Evolutionary conservation across 2,797 vertebrate species (phyloP).

Genomic region (Ctenopoma multispine): DNA sequence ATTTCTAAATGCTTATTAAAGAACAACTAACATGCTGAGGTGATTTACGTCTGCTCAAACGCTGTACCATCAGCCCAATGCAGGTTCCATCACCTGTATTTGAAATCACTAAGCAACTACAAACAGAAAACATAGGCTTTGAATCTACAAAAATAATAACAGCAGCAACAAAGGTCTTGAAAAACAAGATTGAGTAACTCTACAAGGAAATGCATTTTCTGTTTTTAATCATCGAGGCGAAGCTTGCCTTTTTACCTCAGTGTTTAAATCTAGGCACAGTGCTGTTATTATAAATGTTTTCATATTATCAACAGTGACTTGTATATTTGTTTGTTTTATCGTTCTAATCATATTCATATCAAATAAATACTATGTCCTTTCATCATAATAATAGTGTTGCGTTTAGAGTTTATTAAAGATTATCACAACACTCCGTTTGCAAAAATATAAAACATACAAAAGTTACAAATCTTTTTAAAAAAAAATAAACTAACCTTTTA

Average conservation of each 20-base stretch:
- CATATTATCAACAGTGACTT: background rate
- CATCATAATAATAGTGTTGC: no score
- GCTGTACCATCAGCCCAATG: slow-evolving; percentile 1
- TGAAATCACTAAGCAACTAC: slow-evolving; percentile 11
- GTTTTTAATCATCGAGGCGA: slow-evolving; percentile 32
- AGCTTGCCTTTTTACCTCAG: slow-evolving; percentile 14
- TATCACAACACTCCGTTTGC: background rate
- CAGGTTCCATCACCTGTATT: background rate
- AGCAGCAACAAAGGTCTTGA: slow-evolving; percentile 28
- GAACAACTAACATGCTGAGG: slow-evolving; percentile 24
- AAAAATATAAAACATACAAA: background rate
- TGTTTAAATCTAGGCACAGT: background rate
- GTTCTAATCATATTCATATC: background rate
- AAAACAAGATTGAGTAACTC: background rate
- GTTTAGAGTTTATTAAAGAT: background rate
- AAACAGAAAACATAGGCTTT: slow-evolving; percentile 32
- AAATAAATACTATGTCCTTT: no score
- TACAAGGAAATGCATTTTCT: slow-evolving; percentile 22
- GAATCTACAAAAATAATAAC: slow-evolving; percentile 23
- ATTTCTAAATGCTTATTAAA: slow-evolving; percentile 34
- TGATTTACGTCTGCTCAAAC: slow-evolving; percentile 6
- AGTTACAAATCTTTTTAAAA: background rate
- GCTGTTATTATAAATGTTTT: background rate
- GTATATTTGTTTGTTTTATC: background rate
- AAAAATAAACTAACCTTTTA: no score